Evolutionary conservation across 2,797 vertebrate genomes (phyloP).

Genomic region (Poeciliopsis gracilis): DNA sequence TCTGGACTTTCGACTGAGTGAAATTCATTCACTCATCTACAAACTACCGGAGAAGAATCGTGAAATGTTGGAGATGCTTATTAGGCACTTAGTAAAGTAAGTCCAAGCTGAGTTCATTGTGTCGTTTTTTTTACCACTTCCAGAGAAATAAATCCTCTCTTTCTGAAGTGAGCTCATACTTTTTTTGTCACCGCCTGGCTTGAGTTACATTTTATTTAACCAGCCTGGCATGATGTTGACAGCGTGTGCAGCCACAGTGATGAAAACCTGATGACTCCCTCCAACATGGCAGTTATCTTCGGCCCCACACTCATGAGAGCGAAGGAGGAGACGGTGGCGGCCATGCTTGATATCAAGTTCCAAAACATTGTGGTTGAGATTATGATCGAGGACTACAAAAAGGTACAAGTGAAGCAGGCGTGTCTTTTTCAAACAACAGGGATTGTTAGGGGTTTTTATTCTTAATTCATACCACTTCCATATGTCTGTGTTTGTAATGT

Average conservation of each 20-base stretch:
- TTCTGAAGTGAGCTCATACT: slow-evolving; percentile 7
- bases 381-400: slow-evolving; percentile 92
- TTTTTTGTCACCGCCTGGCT: slow-evolving; percentile 3
- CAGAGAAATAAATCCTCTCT: neutral
- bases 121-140: neutral
- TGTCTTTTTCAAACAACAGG: neutral
- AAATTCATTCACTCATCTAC: slow-evolving; percentile 92
- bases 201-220: slow-evolving; percentile 16
- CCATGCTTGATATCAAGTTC: slow-evolving; percentile 99
- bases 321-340: slow-evolving; percentile 95
- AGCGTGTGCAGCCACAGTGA: slow-evolving; percentile 92
- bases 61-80: slow-evolving; percentile 94
- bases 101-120: slow-evolving; percentile 36
- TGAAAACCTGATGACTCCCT: slow-evolving; percentile 93
- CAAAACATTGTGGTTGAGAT: slow-evolving; percentile 98
- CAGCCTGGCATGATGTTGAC: slow-evolving; percentile 35
- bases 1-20: slow-evolving; percentile 90
- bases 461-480: neutral
- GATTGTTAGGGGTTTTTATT: neutral
- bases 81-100: slow-evolving; percentile 93
- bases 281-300: slow-evolving; percentile 98
- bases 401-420: slow-evolving; percentile 76
- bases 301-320: slow-evolving; percentile 96
- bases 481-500: slow-evolving; percentile 1
- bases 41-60: slow-evolving; percentile 94